phyloP scores from a whole-genome alignment of 1,140 invertebrate genomes.

The Drusus annulatus region DNA sequence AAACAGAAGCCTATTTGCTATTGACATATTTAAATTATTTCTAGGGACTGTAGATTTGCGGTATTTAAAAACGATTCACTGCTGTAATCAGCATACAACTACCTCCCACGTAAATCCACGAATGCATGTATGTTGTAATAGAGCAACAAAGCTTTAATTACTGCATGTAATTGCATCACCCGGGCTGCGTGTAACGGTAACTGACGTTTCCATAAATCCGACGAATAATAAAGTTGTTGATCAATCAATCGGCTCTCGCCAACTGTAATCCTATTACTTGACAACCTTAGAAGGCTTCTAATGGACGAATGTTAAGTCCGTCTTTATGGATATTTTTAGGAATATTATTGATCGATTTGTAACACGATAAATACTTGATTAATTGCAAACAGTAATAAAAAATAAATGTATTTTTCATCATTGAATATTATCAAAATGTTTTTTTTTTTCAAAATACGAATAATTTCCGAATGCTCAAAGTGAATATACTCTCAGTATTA shows the following conservation, averaged over 20 bases:
- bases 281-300: background rate
- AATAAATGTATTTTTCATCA: too few relatives aligned
- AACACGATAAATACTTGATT: background rate
- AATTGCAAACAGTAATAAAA: too few relatives aligned
- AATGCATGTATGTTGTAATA: background rate
- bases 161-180: constrained; percentile 29
- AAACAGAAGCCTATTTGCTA: background rate
- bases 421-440: too few relatives aligned
- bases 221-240: background rate
- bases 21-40: background rate
- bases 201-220: background rate
- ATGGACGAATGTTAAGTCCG: background rate
- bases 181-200: background rate
- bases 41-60: too few relatives aligned
- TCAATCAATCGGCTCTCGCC: background rate
- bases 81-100: too few relatives aligned
- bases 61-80: too few relatives aligned
- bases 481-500: too few relatives aligned
- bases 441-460: too few relatives aligned
- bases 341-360: background rate
- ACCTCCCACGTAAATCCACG: too few relatives aligned
- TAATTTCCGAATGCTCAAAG: too few relatives aligned
- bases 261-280: background rate
- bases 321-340: background rate
- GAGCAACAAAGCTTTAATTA: constrained; percentile 14